Evolutionary conservation across 2,888 invertebrate species (phyloP).

Genomic region (Catocala nupta): DNA sequence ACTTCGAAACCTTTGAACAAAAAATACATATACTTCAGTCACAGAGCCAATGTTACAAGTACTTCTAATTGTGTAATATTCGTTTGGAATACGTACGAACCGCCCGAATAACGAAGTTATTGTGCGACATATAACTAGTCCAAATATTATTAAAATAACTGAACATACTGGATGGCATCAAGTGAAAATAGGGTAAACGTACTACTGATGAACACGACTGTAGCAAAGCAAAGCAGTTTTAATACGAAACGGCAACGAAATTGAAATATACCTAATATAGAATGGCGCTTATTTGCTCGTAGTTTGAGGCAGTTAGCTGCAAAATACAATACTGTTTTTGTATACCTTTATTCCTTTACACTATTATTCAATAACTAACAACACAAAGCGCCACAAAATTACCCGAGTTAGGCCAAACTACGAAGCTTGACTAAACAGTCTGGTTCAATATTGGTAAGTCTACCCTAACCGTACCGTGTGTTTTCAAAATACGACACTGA

Average conservation of each 20-base stretch:
- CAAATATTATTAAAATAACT: constrained; percentile 1
- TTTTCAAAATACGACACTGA: constrained; percentile 21
- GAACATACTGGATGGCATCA: constrained; percentile 1
- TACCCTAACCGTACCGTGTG: constrained; percentile 30
- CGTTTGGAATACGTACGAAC: constrained; percentile 14
- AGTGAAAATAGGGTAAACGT: constrained; percentile 6
- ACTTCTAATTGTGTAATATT: not conserved
- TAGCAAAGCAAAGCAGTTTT: not conserved
- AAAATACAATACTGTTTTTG: no score
- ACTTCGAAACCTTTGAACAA: constrained; percentile 55
- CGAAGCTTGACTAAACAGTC: not conserved
- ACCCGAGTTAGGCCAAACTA: no score
- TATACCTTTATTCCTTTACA: no score
- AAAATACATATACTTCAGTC: constrained; percentile 16
- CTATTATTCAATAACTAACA: no score
- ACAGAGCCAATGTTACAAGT: not conserved
- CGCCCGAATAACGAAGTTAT: constrained; percentile 29
- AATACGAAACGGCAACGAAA: no score
- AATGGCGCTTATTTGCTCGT: no score
- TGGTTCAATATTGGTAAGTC: constrained; percentile 12
- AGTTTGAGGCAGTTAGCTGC: no score
- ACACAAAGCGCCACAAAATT: no score
- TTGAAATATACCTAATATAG: no score
- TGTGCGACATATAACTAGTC: constrained; percentile 30
- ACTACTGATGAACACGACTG: not conserved